phyloP scores from a whole-genome alignment of 2,113 vertebrate species.

The Neodon shergylaensis region DNA sequence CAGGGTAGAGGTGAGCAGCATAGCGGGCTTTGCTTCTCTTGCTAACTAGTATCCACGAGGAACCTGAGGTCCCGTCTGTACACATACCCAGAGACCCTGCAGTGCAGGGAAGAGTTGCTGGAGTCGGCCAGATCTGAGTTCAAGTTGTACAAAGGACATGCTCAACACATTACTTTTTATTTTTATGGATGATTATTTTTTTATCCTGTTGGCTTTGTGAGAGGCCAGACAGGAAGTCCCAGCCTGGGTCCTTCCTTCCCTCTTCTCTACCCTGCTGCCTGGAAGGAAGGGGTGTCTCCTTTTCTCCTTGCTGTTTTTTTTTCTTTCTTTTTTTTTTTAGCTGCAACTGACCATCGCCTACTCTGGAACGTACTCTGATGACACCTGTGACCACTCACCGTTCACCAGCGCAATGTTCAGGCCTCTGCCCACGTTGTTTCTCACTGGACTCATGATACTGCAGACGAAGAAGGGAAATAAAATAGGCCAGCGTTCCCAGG shows the following conservation, averaged over 20 bases:
- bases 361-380: not conserved
- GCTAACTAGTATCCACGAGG: not conserved
- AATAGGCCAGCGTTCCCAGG: not conserved
- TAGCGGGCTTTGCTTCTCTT: not conserved
- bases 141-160: not conserved
- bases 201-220: not conserved
- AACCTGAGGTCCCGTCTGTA: not conserved
- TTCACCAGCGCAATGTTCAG: conserved; percentile 91
- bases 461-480: conserved; percentile 52
- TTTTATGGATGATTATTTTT: not conserved
- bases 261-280: not conserved
- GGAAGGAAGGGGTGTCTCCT: not conserved
- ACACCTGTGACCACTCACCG: conserved; percentile 83
- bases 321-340: not conserved
- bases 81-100: not conserved
- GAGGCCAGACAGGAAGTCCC: not conserved
- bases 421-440: conserved; percentile 91
- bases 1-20: not conserved
- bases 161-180: no score
- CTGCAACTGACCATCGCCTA: not conserved
- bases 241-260: not conserved
- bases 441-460: conserved; percentile 90
- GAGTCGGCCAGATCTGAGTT: not conserved
- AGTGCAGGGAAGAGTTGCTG: not conserved
- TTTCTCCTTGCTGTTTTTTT: not conserved